A percentile compares a stretch with the other conserved stretches of the same genome.
Conservation (phyloP, 2,888 invertebrate genomes). For the Agrotis clavis region DNA sequence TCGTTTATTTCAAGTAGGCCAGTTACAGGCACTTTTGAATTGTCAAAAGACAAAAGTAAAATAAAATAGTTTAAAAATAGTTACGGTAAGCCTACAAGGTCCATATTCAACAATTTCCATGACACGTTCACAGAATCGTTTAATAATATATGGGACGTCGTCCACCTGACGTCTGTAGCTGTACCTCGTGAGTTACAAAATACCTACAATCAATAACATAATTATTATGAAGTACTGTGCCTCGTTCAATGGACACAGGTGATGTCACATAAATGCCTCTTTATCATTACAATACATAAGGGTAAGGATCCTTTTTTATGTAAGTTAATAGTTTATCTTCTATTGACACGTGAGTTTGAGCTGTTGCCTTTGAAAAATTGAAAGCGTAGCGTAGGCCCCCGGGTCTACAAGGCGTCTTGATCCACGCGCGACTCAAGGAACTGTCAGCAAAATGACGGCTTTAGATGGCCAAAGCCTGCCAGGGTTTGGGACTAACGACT, state of each 20-base stretch:
- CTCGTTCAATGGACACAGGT: constrained; percentile 11
- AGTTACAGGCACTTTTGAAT: too few species aligned
- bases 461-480: too few species aligned
- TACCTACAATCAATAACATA: constrained; percentile 46
- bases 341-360: not conserved
- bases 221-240: constrained; percentile 8
- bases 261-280: constrained; percentile 24
- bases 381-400: too few species aligned
- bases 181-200: not conserved
- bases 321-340: not conserved
- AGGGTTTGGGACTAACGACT: too few species aligned
- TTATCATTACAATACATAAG: constrained; percentile 19
- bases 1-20: too few species aligned
- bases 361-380: too few species aligned
- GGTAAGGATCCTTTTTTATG: not conserved
- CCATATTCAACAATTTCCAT: constrained; percentile 5
- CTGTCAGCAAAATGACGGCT: too few species aligned
- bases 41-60: too few species aligned
- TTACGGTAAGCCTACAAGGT: not conserved
- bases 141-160: constrained; percentile 27
- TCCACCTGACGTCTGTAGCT: constrained; percentile 5
- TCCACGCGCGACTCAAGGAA: too few species aligned
- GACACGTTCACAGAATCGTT: constrained; percentile 14
- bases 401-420: too few species aligned
- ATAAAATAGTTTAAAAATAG: too few species aligned